Base-by-base conservation (phyloP, 2,888 invertebrate genomes). In the Platycheirus albimanus region DNA sequence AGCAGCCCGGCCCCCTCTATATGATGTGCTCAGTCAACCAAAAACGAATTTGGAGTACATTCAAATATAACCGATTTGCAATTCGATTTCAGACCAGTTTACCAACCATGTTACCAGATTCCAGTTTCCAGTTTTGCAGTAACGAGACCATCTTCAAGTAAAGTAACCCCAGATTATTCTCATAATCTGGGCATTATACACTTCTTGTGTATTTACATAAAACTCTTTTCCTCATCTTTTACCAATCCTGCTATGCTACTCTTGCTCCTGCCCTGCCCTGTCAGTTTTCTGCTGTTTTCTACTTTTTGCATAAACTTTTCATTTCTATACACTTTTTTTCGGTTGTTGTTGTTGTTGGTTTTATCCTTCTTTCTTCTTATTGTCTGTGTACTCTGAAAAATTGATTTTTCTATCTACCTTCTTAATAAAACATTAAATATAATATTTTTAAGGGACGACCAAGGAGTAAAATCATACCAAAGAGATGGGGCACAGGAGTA, bases 151-250 rank as follows among this genome's bases (percentile, higher is more conserved):
- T 61, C 64, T 78, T 52, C 45, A 63, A 69, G 69, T 63, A 69
- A 69, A 72, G 47, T 69, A 67, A 72, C 72, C 69, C 67, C 63
- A 63, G 74, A 66, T 80, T 76, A 70, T 70, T 66, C 45, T 71
- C 45, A 80, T 80, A 80, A 80, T 80, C 75, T 66, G 49, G 38
- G 76, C 43, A 75, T 80, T 75, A 80, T 58, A 75, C 70, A 76
- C 69, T 4, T 33, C 7, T 66, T 52, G 41, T 67, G 30, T 54
- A 67, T 74, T 69, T 69, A 74, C 74, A 61, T 67, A 79, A 51
- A 72, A 67, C 72, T 75, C 80, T 64, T 80, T 67, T 52, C 36
- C 33, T 11, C 75, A 36, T 61, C 56, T 33, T 19, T n/a, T n/a
- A n/a, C n/a, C n/a, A n/a, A n/a, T n/a, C n/a, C n/a, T n/a, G n/a